Percentiles rank a stretch among this genome's conserved stretches.
Conservation (phyloP, 2,797 vertebrate genomes). For the Tinamus major region DNA sequence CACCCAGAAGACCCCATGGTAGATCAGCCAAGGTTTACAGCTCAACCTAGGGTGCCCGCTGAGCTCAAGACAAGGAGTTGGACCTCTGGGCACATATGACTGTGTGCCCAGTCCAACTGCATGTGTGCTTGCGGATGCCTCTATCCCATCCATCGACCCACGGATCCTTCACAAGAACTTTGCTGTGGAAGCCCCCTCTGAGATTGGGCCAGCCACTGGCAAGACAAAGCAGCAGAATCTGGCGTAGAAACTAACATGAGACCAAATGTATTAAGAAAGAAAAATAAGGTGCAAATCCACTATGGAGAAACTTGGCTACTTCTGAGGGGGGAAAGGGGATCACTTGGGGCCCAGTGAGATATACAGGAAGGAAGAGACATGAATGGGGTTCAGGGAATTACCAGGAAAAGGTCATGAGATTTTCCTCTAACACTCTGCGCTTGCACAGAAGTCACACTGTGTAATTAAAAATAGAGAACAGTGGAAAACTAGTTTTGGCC, state of each 20-base stretch:
- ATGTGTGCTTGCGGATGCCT: neutral
- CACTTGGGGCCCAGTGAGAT: neutral
- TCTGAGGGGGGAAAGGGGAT: neutral
- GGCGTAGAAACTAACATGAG: neutral
- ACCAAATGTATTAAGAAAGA: neutral
- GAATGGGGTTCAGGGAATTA: neutral
- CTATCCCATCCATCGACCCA: neutral
- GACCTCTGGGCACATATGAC: no score
- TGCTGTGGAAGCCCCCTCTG: neutral
- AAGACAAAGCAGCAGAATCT: neutral
- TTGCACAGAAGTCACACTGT: constrained; percentile 30
- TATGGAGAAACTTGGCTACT: neutral
- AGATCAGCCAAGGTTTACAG: no score
- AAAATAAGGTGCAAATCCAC: neutral
- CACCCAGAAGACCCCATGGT: no score
- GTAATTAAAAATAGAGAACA: constrained; percentile 70
- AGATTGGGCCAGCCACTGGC: neutral
- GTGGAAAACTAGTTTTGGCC: constrained; percentile 64
- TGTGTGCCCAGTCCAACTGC: neutral
- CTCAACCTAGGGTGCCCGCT: no score
- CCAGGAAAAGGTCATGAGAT: neutral
- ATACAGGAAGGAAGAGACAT: neutral
- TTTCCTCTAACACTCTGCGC: constrained; percentile 38
- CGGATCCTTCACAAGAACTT: neutral
- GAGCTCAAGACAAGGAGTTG: neutral